Conservation (phyloP, 2,888 invertebrate species). For the Mesochorus sp. region DNA sequence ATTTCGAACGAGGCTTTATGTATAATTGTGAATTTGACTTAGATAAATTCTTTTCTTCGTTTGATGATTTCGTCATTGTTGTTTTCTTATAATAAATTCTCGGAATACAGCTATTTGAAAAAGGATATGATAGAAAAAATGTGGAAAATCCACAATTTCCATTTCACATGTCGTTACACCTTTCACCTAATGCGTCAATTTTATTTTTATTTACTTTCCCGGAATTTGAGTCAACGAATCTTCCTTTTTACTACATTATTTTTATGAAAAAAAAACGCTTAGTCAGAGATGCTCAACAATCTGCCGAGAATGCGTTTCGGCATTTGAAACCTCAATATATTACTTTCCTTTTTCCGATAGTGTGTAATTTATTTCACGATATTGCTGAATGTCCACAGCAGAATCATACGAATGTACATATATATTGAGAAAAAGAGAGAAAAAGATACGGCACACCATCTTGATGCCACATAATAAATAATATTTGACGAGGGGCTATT, state of each 20-base stretch:
- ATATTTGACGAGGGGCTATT: conserved; percentile 19
- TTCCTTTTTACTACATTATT: conserved; percentile 7
- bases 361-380: conserved; percentile 62
- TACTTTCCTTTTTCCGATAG: conserved; percentile 41
- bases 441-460: too few species aligned
- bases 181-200: background rate
- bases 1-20: too few species aligned
- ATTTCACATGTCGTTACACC: too few species aligned
- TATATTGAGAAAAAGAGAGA: too few species aligned
- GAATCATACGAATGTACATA: background rate
- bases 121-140: too few species aligned
- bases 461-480: conserved; percentile 13
- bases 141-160: too few species aligned
- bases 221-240: background rate
- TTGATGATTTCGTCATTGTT: background rate
- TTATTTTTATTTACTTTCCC: conserved; percentile 34
- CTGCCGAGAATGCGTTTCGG: background rate
- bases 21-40: too few species aligned
- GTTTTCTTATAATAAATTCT: too few species aligned
- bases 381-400: conserved; percentile 23
- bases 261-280: background rate
- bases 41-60: too few species aligned
- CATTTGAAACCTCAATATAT: conserved; percentile 42
- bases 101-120: too few species aligned
- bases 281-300: conserved; percentile 3